These are phyloP conservation scores for Rosalia funebris DNA, from an alignment of 2,888 invertebrate species.

Conservation along the genomic window DNA sequence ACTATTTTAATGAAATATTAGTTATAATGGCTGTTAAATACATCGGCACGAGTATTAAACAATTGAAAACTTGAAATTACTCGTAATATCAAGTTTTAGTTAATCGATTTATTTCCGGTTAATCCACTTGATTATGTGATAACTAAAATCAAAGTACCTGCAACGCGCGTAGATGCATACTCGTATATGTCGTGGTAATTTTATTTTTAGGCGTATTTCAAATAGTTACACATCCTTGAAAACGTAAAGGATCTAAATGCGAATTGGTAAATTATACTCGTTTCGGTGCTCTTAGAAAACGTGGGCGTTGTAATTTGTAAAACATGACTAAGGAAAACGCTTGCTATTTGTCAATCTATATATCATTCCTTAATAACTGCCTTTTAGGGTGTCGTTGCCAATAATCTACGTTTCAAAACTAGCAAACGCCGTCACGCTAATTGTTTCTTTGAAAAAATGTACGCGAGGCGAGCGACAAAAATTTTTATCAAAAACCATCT, in stretches of 20 bases:
- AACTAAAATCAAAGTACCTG: no score
- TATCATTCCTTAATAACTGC: slow-evolving; percentile 46
- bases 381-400: slow-evolving; percentile 45
- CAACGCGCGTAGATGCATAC: no score
- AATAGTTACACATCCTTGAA: slow-evolving; percentile 8
- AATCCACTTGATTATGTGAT: no score
- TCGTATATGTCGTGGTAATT: no score
- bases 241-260: slow-evolving; percentile 28
- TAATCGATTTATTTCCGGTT: no score
- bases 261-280: slow-evolving; percentile 39
- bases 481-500: no score
- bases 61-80: no score
- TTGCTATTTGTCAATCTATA: slow-evolving; percentile 48
- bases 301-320: slow-evolving; percentile 47
- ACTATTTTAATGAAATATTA: not conserved
- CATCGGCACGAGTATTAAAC: not conserved
- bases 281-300: slow-evolving; percentile 34
- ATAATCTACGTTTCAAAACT: slow-evolving; percentile 43
- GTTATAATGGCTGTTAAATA: not conserved
- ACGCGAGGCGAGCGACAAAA: no score
- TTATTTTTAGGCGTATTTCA: not conserved
- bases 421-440: no score
- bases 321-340: slow-evolving; percentile 45
- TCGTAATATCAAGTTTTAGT: not conserved
- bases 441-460: no score